Percentiles rank a stretch among this genome's conserved stretches.
Conservation (phyloP, 2,113 vertebrate genomes). For the Ariopsis seemanni region DNA sequence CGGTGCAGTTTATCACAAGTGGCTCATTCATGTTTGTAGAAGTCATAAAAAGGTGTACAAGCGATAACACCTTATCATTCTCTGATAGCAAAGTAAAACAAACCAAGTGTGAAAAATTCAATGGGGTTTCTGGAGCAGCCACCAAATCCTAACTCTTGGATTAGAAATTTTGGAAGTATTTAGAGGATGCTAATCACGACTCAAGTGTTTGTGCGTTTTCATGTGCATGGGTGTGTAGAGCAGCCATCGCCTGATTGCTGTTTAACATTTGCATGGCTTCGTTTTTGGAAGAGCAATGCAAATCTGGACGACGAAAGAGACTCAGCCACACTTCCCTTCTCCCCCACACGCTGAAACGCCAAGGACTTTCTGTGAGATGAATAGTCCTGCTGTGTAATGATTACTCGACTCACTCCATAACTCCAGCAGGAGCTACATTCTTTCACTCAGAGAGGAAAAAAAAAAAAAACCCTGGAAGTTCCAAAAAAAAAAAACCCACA, state of each 20-base stretch:
- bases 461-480: neutral
- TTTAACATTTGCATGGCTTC: slow-evolving; percentile 32
- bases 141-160: neutral
- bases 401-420: slow-evolving; percentile 37
- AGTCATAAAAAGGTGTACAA: slow-evolving; percentile 51
- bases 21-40: slow-evolving; percentile 53
- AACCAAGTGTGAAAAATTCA: neutral
- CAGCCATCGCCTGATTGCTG: neutral
- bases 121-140: neutral
- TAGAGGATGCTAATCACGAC: neutral
- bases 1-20: slow-evolving; percentile 41
- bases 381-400: slow-evolving; percentile 46
- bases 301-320: slow-evolving; percentile 16
- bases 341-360: slow-evolving; percentile 14
- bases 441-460: neutral
- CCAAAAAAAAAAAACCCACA: neutral
- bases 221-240: too few species aligned
- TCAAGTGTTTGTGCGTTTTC: neutral
- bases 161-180: neutral
- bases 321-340: neutral
- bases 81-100: slow-evolving; percentile 48
- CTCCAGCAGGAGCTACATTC: neutral
- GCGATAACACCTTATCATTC: slow-evolving; percentile 55
- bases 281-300: slow-evolving; percentile 24
- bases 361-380: slow-evolving; percentile 22